Percentiles rank a stretch among this genome's conserved stretches.
phyloP scores from a whole-genome alignment of 2,797 vertebrate genomes.

The Squalus acanthias region DNA sequence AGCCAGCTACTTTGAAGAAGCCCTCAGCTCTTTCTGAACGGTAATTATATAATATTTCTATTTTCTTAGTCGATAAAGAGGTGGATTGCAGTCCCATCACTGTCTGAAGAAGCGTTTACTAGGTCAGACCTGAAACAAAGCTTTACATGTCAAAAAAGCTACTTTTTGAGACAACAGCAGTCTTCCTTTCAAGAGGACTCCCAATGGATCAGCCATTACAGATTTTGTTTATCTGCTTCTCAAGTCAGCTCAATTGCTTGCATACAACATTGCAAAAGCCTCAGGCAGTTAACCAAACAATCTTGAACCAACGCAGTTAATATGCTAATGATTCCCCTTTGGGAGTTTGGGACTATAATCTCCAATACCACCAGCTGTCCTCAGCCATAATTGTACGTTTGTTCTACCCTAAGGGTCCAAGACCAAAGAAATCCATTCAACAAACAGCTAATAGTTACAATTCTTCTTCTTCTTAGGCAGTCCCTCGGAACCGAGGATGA shows the following conservation, averaged over 20 bases:
- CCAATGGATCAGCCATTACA: neutral
- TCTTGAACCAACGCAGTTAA: neutral
- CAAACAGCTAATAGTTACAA: neutral
- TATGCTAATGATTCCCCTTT: conserved; percentile 2
- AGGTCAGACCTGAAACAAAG: neutral
- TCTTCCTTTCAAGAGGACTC: neutral
- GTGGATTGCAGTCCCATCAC: neutral
- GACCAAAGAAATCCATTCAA: neutral
- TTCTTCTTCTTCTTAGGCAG: too few relatives aligned
- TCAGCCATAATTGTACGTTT: neutral
- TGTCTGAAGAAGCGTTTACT: neutral
- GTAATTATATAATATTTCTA: neutral
- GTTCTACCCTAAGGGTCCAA: neutral
- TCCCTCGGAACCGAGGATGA: too few relatives aligned
- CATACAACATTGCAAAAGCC: neutral
- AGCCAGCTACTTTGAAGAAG: conserved; percentile 7
- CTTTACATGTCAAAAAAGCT: neutral
- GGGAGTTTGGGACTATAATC: neutral
- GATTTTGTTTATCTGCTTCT: neutral
- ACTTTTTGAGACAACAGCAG: neutral
- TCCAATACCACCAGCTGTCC: neutral
- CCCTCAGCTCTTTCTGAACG: neutral
- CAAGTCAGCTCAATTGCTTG: neutral
- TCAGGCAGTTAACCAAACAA: neutral
- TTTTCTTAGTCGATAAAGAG: neutral